Evolutionary conservation across 2,113 vertebrate genomes (phyloP), one percentile per base, ranked within the genome.

Genomic region (Oncorhynchus clarkii): DNA sequence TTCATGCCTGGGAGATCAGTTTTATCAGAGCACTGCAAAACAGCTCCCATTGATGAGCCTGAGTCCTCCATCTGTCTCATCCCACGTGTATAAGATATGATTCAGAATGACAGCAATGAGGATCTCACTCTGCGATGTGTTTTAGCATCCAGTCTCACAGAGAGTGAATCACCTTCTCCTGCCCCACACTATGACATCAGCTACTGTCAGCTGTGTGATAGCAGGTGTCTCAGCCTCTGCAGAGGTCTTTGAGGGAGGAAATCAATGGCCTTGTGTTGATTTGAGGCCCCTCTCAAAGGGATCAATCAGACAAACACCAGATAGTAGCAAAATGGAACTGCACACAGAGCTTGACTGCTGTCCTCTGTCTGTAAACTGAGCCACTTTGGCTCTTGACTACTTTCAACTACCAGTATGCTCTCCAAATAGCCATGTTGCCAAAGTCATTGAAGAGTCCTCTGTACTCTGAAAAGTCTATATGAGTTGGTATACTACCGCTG

Each of bases 221-320:
- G 88, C 88, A 90, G 89, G 91, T 92, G 90, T 91, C 86, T 81
- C 11, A 70, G 87, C 79, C 88, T 88, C 80, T 86, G 88, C 66
- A 64, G 69, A 83, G 79, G 78, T 77, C 79, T 77, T n/a, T 71
- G 59, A 71, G 77, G 85, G 78, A 81, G 83, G 77, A 87, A 87
- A 91, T 91, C 89, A 82, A 88, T 91, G 82, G 75, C 77, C 80
- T 70, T 84, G 74, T 86, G 82, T 85, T 87, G 87, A 91, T 89
- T 84, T 84, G 77, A 86, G 78, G 26, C 74, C 78, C 69, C 16
- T 74, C 51, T 88, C 73, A 85, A 72, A 71, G 69, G 78, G 78
- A 92, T 92, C 90, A 85, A 83, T 92, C 83, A 79, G 70, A 45
- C 9, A 45, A 39, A 45, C 2, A 3, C 27, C 65, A 67, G 13